Percentiles rank a stretch among this genome's conserved stretches.
These are phyloP conservation scores for Oxycera nigricornis DNA, from an alignment of 2,888 invertebrate genomes.

Conservation along the genomic window DNA sequence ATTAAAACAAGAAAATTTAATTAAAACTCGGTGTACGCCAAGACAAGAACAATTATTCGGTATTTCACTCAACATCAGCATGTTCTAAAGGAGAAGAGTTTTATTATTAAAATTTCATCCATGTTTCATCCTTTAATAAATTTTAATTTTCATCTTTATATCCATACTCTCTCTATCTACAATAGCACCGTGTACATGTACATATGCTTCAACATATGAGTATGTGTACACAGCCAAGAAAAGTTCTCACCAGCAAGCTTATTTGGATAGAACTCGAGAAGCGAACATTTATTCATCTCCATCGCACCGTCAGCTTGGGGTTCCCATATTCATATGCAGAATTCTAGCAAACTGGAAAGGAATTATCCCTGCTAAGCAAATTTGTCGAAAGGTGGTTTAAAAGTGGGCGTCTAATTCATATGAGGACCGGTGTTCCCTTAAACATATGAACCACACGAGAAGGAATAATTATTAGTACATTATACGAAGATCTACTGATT, in stretches of 20 bases:
- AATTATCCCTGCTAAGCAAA: conserved; percentile 24
- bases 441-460: neutral
- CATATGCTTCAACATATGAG: neutral
- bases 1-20: conserved; percentile 47
- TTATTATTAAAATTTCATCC: conserved; percentile 48
- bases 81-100: conserved; percentile 39
- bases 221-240: neutral
- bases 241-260: conserved; percentile 33
- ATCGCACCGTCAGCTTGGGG: neutral
- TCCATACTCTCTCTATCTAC: too few relatives aligned
- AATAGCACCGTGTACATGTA: neutral
- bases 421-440: conserved; percentile 1
- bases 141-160: conserved; percentile 46
- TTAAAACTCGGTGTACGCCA: conserved; percentile 40
- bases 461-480: neutral
- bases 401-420: conserved; percentile 31
- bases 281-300: neutral
- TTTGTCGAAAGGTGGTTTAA: conserved; percentile 27
- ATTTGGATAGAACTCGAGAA: conserved; percentile 6
- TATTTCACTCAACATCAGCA: conserved; percentile 42
- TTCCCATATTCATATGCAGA: conserved; percentile 30
- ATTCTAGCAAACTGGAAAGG: conserved; percentile 35
- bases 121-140: conserved; percentile 48
- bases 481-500: too few relatives aligned
- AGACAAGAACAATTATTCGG: conserved; percentile 39